Evolutionary conservation across 1,140 invertebrate genomes (phyloP).

Genomic region (Musca domestica): DNA sequence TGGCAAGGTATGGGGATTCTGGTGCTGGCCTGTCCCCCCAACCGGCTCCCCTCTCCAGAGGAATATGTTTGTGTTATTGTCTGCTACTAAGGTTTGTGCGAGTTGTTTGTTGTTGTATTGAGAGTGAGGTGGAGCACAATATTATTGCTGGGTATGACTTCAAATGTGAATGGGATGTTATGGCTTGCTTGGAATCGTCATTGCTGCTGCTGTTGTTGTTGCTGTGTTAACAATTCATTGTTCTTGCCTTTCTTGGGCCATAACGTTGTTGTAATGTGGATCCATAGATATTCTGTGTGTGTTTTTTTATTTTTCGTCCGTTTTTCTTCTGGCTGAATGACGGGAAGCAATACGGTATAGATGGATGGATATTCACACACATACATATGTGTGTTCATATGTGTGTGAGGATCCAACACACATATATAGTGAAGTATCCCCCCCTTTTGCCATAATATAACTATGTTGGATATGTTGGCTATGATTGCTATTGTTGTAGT

Average conservation of each 20-base stretch:
- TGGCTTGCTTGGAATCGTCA: background rate
- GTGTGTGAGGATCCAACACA: background rate
- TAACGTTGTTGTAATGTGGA: constrained; percentile 20
- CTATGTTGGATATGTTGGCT: background rate
- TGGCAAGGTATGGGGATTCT: too few relatives aligned
- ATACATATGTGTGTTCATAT: background rate
- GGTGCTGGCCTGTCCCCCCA: too few relatives aligned
- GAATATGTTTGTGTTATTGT: background rate
- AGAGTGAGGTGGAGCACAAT: constrained; percentile 16
- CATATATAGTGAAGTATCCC: too few relatives aligned
- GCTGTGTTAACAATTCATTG: constrained; percentile 17
- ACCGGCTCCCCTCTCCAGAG: too few relatives aligned
- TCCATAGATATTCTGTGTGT: background rate
- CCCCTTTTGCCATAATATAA: too few relatives aligned
- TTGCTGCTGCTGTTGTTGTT: constrained; percentile 2
- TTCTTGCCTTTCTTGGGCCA: constrained; percentile 8
- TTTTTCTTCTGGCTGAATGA: background rate
- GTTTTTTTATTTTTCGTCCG: background rate
- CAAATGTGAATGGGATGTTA: background rate
- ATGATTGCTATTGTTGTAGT: background rate
- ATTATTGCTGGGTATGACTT: background rate
- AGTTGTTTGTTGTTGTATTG: too few relatives aligned
- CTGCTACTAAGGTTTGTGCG: constrained; percentile 7
- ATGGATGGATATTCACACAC: background rate
- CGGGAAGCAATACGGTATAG: background rate